Percentiles rank a stretch among this genome's conserved stretches.
These are phyloP conservation scores for Odocoileus hemionus DNA, from an alignment of 2,113 vertebrate species.

Conservation along the genomic window DNA sequence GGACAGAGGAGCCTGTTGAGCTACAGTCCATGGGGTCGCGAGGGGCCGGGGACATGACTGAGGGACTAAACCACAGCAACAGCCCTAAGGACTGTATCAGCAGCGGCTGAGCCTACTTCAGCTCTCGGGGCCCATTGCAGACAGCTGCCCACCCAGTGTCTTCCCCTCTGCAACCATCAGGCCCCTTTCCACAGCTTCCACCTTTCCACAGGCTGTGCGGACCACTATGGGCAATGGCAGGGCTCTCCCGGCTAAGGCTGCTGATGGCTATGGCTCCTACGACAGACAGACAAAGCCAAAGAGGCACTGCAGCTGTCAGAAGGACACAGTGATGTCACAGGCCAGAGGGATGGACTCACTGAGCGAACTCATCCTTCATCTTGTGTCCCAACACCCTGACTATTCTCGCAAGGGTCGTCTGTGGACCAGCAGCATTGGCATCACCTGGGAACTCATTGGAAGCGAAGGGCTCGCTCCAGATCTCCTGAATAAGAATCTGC, in stretches of 20 bases:
- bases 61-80: neutral
- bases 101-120: neutral
- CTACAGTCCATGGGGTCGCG: neutral
- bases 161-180: neutral
- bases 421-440: too few relatives aligned
- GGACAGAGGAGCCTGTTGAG: neutral
- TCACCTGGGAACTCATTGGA: neutral
- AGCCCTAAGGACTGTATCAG: neutral
- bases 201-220: neutral
- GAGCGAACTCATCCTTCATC: neutral
- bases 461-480: neutral
- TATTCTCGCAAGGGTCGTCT: neutral
- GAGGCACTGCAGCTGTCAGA: neutral
- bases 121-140: neutral
- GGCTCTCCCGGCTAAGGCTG: neutral
- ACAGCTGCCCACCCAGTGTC: neutral
- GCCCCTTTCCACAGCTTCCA: neutral
- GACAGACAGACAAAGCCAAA: neutral
- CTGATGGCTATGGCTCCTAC: neutral
- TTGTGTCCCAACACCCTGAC: neutral
- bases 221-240: rapidly evolving
- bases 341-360: neutral
- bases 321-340: neutral
- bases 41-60: neutral
- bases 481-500: neutral